Conservation (phyloP, 1,140 invertebrate genomes). For the Drosophila pruinosa region DNA sequence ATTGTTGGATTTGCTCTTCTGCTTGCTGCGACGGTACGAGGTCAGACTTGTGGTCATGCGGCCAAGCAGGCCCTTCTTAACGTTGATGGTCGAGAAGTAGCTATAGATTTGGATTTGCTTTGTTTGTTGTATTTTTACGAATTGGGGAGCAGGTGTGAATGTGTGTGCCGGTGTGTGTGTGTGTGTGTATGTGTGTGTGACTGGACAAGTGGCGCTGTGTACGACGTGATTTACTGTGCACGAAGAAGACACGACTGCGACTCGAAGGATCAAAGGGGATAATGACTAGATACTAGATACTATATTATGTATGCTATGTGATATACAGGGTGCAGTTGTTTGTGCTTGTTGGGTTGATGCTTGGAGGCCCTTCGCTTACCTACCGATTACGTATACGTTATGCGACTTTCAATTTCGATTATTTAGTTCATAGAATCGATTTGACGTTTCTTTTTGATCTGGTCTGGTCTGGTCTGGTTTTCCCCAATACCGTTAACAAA, state of each 20-base stretch:
- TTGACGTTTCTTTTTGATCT: not conserved
- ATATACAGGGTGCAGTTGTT: constrained; percentile 3
- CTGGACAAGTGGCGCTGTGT: not conserved
- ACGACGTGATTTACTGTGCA: constrained; percentile 21
- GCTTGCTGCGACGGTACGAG: constrained; percentile 79
- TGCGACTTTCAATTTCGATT: constrained; percentile 60
- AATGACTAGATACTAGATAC: not conserved
- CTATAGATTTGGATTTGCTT: constrained; percentile 28
- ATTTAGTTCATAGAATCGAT: constrained; percentile 18
- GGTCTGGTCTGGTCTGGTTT: constrained; percentile 48
- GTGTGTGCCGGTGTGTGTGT: constrained; percentile 34
- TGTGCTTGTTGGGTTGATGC: constrained; percentile 22
- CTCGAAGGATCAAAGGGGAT: not conserved
- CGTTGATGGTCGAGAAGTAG: constrained; percentile 81
- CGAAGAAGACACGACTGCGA: constrained; percentile 5
- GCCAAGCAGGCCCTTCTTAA: constrained; percentile 76
- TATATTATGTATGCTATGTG: not conserved
- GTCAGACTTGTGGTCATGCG: constrained; percentile 81
- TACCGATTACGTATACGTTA: constrained; percentile 1
- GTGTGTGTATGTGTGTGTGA: constrained; percentile 1
- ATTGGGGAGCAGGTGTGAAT: not conserved
- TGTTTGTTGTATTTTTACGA: not conserved
- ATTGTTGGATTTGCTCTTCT: constrained; percentile 80
- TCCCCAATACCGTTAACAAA: constrained; percentile 70
- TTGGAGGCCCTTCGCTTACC: constrained; percentile 37